These are phyloP conservation scores for Saturnia pavonia DNA, from an alignment of 2,888 invertebrate genomes.

Conservation along the genomic window DNA sequence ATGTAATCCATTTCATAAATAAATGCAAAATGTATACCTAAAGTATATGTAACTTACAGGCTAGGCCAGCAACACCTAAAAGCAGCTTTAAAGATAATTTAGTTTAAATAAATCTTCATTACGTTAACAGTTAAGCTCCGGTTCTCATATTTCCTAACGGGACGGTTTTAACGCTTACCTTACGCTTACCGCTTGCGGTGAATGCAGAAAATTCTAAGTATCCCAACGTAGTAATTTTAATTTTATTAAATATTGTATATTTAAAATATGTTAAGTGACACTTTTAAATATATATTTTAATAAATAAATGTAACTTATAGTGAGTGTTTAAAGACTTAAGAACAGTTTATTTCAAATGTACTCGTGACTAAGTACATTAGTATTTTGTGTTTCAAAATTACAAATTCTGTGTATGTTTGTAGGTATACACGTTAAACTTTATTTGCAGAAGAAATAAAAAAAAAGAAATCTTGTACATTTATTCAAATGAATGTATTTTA, in stretches of 20 bases:
- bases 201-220: slow-evolving; percentile 67
- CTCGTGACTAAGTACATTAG: too few species aligned
- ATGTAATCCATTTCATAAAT: too few species aligned
- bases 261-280: background rate
- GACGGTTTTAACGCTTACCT: slow-evolving; percentile 59
- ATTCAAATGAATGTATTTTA: too few species aligned
- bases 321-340: background rate
- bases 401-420: background rate
- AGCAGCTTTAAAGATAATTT: slow-evolving; percentile 28
- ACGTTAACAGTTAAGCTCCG: slow-evolving; percentile 49
- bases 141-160: slow-evolving; percentile 67
- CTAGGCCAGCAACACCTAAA: too few species aligned
- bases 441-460: too few species aligned
- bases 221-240: slow-evolving; percentile 51
- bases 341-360: background rate
- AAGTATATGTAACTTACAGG: too few species aligned
- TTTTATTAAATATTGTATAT: slow-evolving; percentile 32
- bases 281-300: background rate
- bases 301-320: background rate
- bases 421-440: too few species aligned
- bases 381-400: background rate
- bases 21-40: too few species aligned
- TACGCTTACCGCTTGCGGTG: slow-evolving; percentile 57
- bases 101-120: slow-evolving; percentile 74
- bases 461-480: too few species aligned